Evolutionary conservation across 2,888 invertebrate genomes (phyloP).

Genomic region (Holacanthella duospinosa): DNA sequence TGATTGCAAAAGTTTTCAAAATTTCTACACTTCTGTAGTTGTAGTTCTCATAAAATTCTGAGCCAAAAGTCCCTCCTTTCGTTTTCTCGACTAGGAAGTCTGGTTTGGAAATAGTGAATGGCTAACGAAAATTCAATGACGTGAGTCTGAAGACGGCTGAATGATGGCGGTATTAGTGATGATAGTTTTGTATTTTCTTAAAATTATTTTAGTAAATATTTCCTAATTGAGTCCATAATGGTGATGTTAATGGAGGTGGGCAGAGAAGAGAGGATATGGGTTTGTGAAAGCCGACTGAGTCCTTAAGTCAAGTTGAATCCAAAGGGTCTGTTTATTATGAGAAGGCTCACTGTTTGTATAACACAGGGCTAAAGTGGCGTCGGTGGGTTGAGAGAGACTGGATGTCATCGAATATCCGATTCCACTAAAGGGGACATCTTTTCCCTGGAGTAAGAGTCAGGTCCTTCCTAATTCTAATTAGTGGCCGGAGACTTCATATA

Average conservation of each 20-base stretch:
- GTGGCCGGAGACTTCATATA: neutral
- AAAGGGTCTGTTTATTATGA: neutral
- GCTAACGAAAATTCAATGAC: no score
- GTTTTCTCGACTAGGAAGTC: no score
- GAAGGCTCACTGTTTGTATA: neutral
- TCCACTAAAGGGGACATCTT: neutral
- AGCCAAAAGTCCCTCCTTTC: no score
- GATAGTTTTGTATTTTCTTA: no score
- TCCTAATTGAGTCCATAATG: conserved; percentile 3
- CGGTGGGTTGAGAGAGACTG: neutral
- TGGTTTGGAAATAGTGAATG: no score
- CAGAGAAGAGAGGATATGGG: neutral
- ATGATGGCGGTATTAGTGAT: no score
- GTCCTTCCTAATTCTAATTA: neutral
- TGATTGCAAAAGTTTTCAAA: conserved; percentile 7
- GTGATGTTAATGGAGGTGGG: conserved; percentile 2
- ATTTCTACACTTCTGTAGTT: neutral
- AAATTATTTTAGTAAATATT: neutral
- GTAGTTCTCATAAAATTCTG: neutral
- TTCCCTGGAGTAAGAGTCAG: neutral
- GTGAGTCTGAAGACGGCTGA: no score
- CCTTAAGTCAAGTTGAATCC: neutral
- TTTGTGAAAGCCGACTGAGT: neutral
- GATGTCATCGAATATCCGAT: neutral
- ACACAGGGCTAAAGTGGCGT: neutral